phyloP scores from a whole-genome alignment of 2,113 vertebrate species.

The Amazona guildingii region DNA sequence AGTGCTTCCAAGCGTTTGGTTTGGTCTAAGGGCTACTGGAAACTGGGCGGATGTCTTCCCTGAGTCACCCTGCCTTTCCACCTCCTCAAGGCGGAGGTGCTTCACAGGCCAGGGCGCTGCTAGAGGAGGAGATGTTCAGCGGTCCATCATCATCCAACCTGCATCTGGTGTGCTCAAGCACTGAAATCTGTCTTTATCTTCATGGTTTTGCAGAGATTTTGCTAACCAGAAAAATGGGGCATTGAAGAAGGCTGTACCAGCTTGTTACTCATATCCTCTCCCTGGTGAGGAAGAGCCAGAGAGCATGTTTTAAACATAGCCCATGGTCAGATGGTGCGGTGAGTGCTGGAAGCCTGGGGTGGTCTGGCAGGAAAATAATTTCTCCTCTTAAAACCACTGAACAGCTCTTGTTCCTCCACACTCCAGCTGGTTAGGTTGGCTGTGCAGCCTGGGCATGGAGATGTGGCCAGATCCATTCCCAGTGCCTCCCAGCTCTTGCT shows the following conservation, averaged over 20 bases:
- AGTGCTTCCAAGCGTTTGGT: not conserved
- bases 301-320: not conserved
- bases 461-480: not conserved
- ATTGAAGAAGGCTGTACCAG: not conserved
- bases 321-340: slow-evolving; percentile 4
- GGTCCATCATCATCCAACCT: not conserved
- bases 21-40: slow-evolving; percentile 12
- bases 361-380: slow-evolving; percentile 37
- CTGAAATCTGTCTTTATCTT: not conserved
- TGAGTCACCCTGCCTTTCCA: not conserved
- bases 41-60: not conserved
- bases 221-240: not conserved
- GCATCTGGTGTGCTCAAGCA: not conserved
- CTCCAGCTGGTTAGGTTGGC: not conserved
- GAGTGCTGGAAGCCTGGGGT: not conserved
- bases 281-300: not conserved
- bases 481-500: not conserved
- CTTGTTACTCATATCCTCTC: slow-evolving; percentile 14
- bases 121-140: not conserved
- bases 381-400: slow-evolving; percentile 43
- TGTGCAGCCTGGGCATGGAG: fast-evolving
- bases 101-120: not conserved
- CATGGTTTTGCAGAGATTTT: not conserved
- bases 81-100: not conserved
- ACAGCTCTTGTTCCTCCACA: not conserved